phyloP scores from a whole-genome alignment of 2,113 vertebrate genomes.

The Danionella cerebrum region DNA sequence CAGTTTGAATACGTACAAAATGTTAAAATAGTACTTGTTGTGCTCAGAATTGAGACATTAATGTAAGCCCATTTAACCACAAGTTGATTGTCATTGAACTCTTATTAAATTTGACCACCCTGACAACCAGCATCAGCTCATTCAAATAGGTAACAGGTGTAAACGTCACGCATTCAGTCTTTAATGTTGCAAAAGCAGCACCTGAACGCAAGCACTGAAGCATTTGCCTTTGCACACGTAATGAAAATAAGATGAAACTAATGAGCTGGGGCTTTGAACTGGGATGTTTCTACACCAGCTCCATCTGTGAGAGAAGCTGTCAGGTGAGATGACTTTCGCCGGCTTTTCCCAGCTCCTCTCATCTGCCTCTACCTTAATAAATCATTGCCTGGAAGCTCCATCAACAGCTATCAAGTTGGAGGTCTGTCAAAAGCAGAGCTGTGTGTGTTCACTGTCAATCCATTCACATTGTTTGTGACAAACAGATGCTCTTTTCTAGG shows the following conservation, averaged over 20 bases:
- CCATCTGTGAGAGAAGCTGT: not conserved
- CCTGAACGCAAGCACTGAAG: not conserved
- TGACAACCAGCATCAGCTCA: not conserved
- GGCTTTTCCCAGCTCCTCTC: not conserved
- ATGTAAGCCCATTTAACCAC: too few species aligned
- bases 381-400: slow-evolving; percentile 5
- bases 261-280: slow-evolving; percentile 7
- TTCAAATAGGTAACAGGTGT: not conserved
- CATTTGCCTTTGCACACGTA: not conserved
- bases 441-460: not conserved
- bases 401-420: slow-evolving; percentile 3
- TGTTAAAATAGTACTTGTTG: too few species aligned
- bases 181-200: not conserved
- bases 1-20: too few species aligned
- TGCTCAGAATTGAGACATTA: too few species aligned
- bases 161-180: not conserved
- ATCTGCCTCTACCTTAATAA: slow-evolving; percentile 6
- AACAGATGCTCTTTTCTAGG: not conserved
- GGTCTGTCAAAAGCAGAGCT: slow-evolving; percentile 7
- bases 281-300: not conserved
- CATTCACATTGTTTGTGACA: not conserved
- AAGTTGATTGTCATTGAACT: too few species aligned
- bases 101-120: too few species aligned
- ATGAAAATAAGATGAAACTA: slow-evolving; percentile 11
- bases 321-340: not conserved